phyloP scores from a whole-genome alignment of 1,140 invertebrate species.

The Drosophila yakuba region DNA sequence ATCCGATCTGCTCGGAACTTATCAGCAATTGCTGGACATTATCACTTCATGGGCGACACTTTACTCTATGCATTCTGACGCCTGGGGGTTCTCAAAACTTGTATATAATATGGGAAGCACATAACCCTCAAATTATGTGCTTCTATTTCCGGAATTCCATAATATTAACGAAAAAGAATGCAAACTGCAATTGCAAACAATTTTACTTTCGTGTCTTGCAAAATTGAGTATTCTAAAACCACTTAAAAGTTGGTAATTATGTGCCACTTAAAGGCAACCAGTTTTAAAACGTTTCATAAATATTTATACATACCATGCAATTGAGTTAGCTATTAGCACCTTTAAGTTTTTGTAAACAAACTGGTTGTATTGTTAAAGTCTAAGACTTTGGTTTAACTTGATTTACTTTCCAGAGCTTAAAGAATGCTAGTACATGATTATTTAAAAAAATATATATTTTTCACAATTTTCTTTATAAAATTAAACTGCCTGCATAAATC shows the following conservation, averaged over 20 bases:
- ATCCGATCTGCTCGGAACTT: slow-evolving; percentile 21
- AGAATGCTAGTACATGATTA: too few species aligned
- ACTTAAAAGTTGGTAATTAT: background rate
- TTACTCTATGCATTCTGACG: too few species aligned
- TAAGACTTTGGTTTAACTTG: too few species aligned
- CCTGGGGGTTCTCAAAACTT: background rate
- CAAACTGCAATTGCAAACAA: background rate
- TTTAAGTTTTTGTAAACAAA: slow-evolving; percentile 9
- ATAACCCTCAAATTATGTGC: background rate
- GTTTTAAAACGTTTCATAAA: slow-evolving; percentile 14
- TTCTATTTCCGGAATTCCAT: too few species aligned
- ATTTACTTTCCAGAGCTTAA: too few species aligned
- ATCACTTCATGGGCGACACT: background rate
- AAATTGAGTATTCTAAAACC: too few species aligned
- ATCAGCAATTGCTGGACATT: slow-evolving; percentile 15
- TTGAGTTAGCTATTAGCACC: slow-evolving; percentile 20
- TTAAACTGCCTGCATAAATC: background rate
- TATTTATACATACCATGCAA: slow-evolving; percentile 21
- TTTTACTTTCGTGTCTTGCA: background rate
- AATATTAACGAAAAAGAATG: too few species aligned
- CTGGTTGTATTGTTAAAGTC: background rate
- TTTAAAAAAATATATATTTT: too few species aligned
- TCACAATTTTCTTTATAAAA: too few species aligned
- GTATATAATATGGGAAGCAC: background rate
- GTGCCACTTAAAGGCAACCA: background rate